Evolutionary conservation across 2,113 vertebrate genomes (phyloP).

Genomic region (Carassius auratus): DNA sequence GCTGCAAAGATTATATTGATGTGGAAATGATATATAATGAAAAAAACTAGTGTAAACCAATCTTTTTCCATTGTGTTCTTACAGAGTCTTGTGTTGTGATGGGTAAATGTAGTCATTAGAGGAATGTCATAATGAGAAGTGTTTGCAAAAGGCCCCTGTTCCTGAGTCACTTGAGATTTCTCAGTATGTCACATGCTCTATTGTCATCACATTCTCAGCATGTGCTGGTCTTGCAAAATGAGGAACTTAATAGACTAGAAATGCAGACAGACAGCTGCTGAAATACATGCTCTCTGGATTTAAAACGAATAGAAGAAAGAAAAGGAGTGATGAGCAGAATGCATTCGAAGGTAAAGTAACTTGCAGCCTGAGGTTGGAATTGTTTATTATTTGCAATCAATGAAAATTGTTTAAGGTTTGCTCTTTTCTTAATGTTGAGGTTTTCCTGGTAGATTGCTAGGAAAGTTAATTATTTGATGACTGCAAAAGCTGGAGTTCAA

Average conservation of each 20-base stretch:
- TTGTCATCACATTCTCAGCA: constrained; percentile 60
- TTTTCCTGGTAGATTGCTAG: neutral
- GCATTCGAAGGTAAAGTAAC: neutral
- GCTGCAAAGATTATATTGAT: constrained; percentile 59
- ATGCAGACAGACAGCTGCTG: neutral
- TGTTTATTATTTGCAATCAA: neutral
- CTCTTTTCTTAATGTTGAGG: neutral
- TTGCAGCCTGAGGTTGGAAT: neutral
- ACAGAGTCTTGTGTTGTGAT: neutral
- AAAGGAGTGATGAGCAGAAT: neutral
- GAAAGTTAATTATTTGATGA: neutral
- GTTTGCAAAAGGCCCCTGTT: neutral
- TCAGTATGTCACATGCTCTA: constrained; percentile 67
- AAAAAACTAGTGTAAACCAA: neutral
- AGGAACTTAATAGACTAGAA: neutral
- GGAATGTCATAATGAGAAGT: constrained; percentile 20
- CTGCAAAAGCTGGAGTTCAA: neutral
- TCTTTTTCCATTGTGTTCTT: neutral
- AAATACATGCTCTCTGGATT: neutral
- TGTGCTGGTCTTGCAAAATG: neutral
- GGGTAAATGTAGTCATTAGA: constrained; percentile 16
- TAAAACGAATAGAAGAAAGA: neutral
- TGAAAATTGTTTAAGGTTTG: neutral
- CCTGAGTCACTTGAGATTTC: neutral
- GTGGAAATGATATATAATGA: constrained; percentile 36